phyloP scores from a whole-genome alignment of 2,797 vertebrate species.

The Psittacula derbiana region DNA sequence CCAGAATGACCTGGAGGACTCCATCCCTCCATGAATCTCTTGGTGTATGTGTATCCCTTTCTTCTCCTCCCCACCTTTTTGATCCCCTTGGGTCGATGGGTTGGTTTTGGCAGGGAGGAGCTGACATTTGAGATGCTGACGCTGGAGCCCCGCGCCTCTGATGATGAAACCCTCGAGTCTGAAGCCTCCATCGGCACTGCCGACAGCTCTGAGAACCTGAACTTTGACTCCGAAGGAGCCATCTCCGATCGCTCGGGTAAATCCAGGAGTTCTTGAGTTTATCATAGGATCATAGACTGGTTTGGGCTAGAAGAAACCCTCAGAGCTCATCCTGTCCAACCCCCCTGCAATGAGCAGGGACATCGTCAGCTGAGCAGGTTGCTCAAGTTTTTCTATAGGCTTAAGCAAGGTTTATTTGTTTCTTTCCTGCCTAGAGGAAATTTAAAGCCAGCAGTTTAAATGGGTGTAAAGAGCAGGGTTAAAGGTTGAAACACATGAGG shows the following conservation, averaged over 20 bases:
- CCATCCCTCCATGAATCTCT: not conserved
- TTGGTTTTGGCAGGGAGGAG: conserved; percentile 85
- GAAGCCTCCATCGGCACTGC: conserved; percentile 97
- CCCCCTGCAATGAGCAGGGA: not conserved
- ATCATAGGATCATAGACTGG: not conserved
- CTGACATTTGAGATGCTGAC: conserved; percentile 93
- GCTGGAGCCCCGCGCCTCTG: conserved; percentile 93
- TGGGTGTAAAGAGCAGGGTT: rapidly evolving
- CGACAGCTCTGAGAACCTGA: conserved; percentile 95
- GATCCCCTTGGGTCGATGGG: not conserved
- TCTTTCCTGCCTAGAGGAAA: not conserved
- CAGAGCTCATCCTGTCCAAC: not conserved
- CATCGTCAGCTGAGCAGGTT: not conserved
- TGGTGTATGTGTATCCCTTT: rapidly evolving
- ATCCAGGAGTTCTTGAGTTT: not conserved
- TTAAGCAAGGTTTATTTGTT: not conserved
- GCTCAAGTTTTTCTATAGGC: not conserved
- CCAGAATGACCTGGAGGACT: not conserved
- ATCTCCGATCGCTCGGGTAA: conserved; percentile 86
- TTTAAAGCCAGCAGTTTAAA: not conserved
- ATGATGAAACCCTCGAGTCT: conserved; percentile 96
- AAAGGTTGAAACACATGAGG: rapidly evolving
- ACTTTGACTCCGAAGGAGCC: conserved; percentile 89
- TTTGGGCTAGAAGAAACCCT: not conserved
- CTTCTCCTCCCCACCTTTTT: not conserved